These are phyloP conservation scores for Pyrrhia umbra DNA, from an alignment of 2,888 invertebrate species.

Conservation along the genomic window DNA sequence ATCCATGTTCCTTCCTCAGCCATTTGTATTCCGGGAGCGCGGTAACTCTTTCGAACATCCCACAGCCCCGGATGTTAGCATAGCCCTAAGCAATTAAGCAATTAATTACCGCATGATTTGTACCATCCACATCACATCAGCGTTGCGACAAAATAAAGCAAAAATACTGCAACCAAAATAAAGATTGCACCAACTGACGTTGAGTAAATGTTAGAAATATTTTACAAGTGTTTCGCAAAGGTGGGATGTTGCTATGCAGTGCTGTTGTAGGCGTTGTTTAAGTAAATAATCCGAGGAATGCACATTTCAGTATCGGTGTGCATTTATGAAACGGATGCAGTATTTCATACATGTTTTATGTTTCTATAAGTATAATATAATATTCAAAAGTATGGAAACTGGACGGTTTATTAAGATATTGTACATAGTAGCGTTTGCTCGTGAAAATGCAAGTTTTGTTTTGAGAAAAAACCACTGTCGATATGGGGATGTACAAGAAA, in stretches of 20 bases:
- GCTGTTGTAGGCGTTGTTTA: slow-evolving; percentile 20
- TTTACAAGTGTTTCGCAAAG: slow-evolving; percentile 21
- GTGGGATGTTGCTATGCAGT: slow-evolving; percentile 28
- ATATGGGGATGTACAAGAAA: too few species aligned
- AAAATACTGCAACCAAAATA: slow-evolving; percentile 16
- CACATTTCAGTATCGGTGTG: slow-evolving; percentile 9
- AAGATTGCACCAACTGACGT: slow-evolving; percentile 38
- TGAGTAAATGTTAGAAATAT: slow-evolving; percentile 43
- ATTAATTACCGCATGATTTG: not conserved
- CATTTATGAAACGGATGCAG: slow-evolving; percentile 23
- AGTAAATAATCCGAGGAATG: slow-evolving; percentile 22
- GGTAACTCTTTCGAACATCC: too few species aligned
- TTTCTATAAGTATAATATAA: slow-evolving; percentile 24
- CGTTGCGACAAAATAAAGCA: not conserved
- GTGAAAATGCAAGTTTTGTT: too few species aligned
- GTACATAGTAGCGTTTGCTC: too few species aligned
- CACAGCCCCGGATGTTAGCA: too few species aligned
- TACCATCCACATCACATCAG: not conserved
- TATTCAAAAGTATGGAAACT: slow-evolving; percentile 12
- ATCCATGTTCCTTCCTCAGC: too few species aligned
- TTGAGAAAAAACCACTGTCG: too few species aligned
- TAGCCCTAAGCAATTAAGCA: too few species aligned
- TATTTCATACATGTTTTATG: slow-evolving; percentile 7
- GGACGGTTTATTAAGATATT: not conserved
- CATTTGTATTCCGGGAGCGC: too few species aligned